Evolutionary conservation across 2,888 invertebrate species (phyloP), one percentile per base, ranked within the genome.

Genomic region (Conops quadrifasciatus): DNA sequence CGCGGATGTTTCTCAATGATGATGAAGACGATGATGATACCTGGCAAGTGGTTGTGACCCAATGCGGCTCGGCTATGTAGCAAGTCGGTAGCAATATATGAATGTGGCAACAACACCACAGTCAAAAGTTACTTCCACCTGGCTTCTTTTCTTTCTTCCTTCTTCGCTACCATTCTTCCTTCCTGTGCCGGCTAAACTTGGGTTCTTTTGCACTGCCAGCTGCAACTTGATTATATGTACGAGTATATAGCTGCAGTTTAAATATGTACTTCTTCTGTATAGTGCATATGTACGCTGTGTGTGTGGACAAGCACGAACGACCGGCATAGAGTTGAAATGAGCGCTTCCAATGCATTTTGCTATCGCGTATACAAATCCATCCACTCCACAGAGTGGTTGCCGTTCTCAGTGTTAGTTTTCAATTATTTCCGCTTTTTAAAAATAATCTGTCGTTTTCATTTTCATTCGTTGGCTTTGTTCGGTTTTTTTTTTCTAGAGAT

Each of bases 401-500:
- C 56, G 9, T 43, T 16, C 66, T 28, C 53, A 11, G n/a, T 56
- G 36, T 45, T 19, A n/a, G 58, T 74, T 74, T 70, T 62, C 71
- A 75, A 73, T 72, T 74, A 74, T 74, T 75, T 76, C 76, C 75
- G 75, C 69, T 74, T 60, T 68, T 68, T 62, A 36, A 47, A 66
- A 56, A 62, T 62, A 68, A 68, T 68, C 51, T 51, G 59, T 51
- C 49, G 62, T 68, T 60, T 36, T 43, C 47, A 16, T 62, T 62
- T 68, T 51, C 28, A 58, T 47, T 16, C 24, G 66, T 67, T 60
- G 28, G 24, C 26, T 49, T 62, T 62, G 36, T 47, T 45, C 47
- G 26, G n/a, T 28, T 60, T 16, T 49, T 21, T 43, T 58, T 64
- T 13, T 49, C 5, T 2, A 56, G 56, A 19, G 21, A 15, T 49